Evolutionary conservation across 2,797 vertebrate species (phyloP), one percentile per base, ranked within the genome.

Genomic region (Falco biarmicus): DNA sequence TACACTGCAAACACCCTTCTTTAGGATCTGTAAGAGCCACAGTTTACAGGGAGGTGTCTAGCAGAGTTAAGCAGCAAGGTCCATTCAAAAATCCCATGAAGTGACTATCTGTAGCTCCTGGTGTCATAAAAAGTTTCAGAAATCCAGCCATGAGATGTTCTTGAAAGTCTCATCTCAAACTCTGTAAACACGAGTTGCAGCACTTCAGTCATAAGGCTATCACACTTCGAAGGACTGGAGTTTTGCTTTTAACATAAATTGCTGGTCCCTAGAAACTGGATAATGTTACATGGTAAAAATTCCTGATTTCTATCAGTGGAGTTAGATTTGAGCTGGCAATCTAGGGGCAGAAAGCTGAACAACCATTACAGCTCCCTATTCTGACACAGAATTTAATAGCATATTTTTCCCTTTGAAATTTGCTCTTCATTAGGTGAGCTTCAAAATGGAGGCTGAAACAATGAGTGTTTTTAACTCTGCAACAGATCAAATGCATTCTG

Each of bases 401-500:
- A 0, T 11, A 8, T 12, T 89, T 90, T 79, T 45, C 59, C 77
- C 83, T 86, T 66, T 82, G 90, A 90, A 94, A 96, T 88, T 15
- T 60, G 64, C 22, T 93, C 65, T 84, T 95, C 90, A 69, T 92
- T 91, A 93, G 82, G 76, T 82, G 31, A 91, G 71, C 70, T 76
- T 54, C 63, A 56, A 77, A 84, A 96, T 6, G 53, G 93, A 74
- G 77, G 13, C 59, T 60, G 86, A 77, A 91, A 95, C 94, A 94
- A 94, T 15, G 34, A 84, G 56, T 14, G 41, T 15, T 85, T 93
- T 61, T 74, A 88, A 74, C 39, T 63, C 10, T 63, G 66, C 82
- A 87, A 70, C 87, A 84, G 74, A 93, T 95, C 80, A 95, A 94
- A 95, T 32, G 47, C 51, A 43, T 54, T 77, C 31, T 70, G 75